phyloP scores from a whole-genome alignment of 1,140 invertebrate genomes.

The Lanistes nyassanus region DNA sequence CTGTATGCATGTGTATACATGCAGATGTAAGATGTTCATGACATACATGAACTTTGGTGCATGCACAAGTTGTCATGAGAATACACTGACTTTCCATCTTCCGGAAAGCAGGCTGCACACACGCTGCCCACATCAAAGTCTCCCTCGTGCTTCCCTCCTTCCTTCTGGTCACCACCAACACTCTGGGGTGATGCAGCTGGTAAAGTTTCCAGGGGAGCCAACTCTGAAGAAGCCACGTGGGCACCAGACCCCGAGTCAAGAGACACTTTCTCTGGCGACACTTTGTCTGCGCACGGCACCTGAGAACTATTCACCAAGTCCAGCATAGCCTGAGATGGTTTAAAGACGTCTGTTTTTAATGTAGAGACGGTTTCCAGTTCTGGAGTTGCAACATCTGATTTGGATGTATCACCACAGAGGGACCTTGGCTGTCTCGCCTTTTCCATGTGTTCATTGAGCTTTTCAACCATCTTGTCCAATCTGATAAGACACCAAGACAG shows the following conservation, averaged over 20 bases:
- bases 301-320: background rate
- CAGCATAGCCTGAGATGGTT: background rate
- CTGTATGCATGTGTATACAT: background rate
- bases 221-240: background rate
- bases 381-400: too few relatives aligned
- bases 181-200: background rate
- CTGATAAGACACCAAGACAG: constrained; percentile 37
- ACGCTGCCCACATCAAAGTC: background rate
- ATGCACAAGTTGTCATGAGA: too few relatives aligned
- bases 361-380: too few relatives aligned
- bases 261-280: background rate
- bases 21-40: background rate
- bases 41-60: too few relatives aligned
- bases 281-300: background rate
- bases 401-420: too few relatives aligned
- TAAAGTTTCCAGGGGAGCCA: background rate
- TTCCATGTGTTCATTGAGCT: constrained; percentile 37
- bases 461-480: constrained; percentile 40
- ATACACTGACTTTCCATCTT: constrained; percentile 1
- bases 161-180: background rate
- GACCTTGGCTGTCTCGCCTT: constrained; percentile 3
- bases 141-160: background rate
- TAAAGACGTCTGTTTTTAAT: background rate
- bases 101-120: constrained; percentile 13
- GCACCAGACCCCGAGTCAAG: background rate